Base-by-base conservation (phyloP, 2,797 vertebrate genomes). In the Rhabdomys pumilio region DNA sequence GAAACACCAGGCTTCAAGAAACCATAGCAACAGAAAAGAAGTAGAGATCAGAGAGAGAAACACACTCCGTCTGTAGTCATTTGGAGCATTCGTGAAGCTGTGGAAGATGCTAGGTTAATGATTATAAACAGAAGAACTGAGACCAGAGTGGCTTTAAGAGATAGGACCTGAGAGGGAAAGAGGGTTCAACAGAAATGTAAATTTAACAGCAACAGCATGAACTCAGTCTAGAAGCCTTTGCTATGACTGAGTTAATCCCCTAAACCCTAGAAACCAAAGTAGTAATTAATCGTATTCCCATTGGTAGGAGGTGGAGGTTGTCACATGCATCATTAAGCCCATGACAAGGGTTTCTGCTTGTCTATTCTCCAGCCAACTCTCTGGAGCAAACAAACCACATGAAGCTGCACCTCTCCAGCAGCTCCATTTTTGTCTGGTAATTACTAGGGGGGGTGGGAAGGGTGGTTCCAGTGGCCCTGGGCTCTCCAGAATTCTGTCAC, bases 401-500 rank as follows among this genome's bases (percentile, higher is more conserved):
- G 29, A 31, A 63, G 34, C 31, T 65, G 26, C 63, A 24, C 41
- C 0, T 75, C 57, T 57, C 7, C 63, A 63, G 0, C 1, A 29
- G 26, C 12, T 80, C 47, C n/a, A 53, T 67, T n/a, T n/a, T 19
- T 57, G 26, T 44, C 77, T 38, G 26, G 53, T 72, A 65, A n/a
- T 13, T 13, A 24, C 22, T 11, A n/a, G 53, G 2, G 26, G 41
- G 1, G 9, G 6, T 57, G 13, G 26, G 8, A 19, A 34, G 17
- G 82, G 38, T 65, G 73, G 19, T 91, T 80, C 83, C 34, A 15
- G n/a, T 24, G 44, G 72, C 11, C 11, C 73, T 41, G n/a, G 83
- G 41, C n/a, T 63, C 83, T 88, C 63, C 44, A 85, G 14, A 80
- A 61, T 75, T 90, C 83, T 90, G 61, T 76, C 38, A 90, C 50